These are phyloP conservation scores for Phyllotreta striolata DNA, from an alignment of 2,888 invertebrate species.

Conservation along the genomic window DNA sequence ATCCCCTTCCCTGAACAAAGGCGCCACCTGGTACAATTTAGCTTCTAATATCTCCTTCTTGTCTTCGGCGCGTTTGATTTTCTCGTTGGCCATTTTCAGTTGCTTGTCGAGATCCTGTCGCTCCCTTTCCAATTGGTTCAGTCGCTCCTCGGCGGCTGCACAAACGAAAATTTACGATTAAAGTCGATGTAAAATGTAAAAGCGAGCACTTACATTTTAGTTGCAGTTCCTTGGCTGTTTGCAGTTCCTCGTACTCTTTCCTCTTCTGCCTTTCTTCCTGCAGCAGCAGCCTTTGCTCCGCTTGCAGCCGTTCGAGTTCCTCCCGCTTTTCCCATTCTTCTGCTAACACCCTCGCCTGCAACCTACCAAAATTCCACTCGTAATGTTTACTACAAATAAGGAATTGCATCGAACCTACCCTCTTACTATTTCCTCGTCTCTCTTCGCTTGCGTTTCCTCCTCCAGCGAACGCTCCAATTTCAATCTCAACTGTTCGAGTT, in stretches of 20 bases:
- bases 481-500: constrained; percentile 74
- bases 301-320: constrained; percentile 80
- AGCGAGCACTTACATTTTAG: constrained; percentile 66
- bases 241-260: constrained; percentile 75
- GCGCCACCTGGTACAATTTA: constrained; percentile 65
- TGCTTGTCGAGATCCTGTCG: constrained; percentile 74
- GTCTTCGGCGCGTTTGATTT: constrained; percentile 73
- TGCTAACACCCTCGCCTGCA: constrained; percentile 76
- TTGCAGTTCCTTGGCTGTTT: constrained; percentile 75
- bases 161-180: neutral
- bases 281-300: constrained; percentile 76
- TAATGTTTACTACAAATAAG: constrained; percentile 2
- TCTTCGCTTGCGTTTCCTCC: constrained; percentile 84
- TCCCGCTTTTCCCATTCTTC: constrained; percentile 88
- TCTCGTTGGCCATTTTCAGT: constrained; percentile 72
- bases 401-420: constrained; percentile 51
- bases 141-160: constrained; percentile 74
- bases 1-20: constrained; percentile 66
- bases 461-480: constrained; percentile 76
- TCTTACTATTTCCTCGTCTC: constrained; percentile 83
- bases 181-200: neutral
- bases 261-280: constrained; percentile 79
- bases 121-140: constrained; percentile 76
- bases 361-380: constrained; percentile 33
- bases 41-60: constrained; percentile 68